Conservation (phyloP, 1,140 invertebrate genomes). For the Leucophenga varia region DNA sequence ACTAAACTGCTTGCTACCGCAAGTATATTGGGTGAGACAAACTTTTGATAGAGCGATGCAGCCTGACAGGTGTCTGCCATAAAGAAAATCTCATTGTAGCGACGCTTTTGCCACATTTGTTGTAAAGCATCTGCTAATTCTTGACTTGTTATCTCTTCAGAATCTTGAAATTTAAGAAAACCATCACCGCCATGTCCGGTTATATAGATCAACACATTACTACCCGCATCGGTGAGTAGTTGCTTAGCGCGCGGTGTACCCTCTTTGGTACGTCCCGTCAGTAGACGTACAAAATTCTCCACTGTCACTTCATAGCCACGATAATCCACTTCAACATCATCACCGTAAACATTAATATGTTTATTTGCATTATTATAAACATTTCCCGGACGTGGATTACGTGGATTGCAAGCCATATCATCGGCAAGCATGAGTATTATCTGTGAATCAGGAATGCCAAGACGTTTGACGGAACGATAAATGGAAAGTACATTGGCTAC, state of each 20-base stretch:
- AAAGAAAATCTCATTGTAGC: conserved; percentile 97
- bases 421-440: conserved; percentile 99
- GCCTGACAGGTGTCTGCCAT: conserved; percentile 99
- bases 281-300: conserved; percentile 95
- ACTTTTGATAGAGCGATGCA: conserved; percentile 96
- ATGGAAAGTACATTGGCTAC: conserved; percentile 98
- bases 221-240: conserved; percentile 92
- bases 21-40: conserved; percentile 98
- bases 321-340: conserved; percentile 99
- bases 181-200: conserved; percentile 98
- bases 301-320: conserved; percentile 97
- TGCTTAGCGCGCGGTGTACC: conserved; percentile 94
- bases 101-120: conserved; percentile 98
- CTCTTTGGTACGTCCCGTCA: conserved; percentile 88
- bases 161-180: conserved; percentile 99
- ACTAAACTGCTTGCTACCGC: conserved; percentile 96
- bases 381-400: conserved; percentile 96
- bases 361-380: conserved; percentile 98
- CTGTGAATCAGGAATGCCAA: conserved; percentile 95
- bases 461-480: conserved; percentile 94
- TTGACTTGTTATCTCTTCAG: conserved; percentile 98
- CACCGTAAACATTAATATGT: conserved; percentile 98
- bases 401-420: conserved; percentile 98
- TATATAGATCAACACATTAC: conserved; percentile 96
- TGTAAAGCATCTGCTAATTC: conserved; percentile 98